Percentiles rank a stretch among this genome's conserved stretches.
Evolutionary conservation across 2,113 vertebrate species (phyloP).

Genomic region (human): DNA sequence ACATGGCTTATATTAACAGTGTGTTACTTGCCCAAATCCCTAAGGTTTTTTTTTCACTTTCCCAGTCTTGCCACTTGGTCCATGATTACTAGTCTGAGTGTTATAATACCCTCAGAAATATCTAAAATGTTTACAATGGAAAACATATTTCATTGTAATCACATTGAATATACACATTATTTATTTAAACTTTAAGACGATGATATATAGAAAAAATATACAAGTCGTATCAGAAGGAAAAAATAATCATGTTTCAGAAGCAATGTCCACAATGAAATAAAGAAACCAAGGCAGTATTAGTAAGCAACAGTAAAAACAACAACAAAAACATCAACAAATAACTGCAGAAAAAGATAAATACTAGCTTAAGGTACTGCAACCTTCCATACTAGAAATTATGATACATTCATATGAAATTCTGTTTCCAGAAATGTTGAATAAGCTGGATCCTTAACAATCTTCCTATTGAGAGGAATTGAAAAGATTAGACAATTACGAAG

Average conservation of each 20-base stretch:
- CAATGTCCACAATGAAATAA: neutral
- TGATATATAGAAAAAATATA: neutral
- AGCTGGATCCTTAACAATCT: neutral
- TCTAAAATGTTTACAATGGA: neutral
- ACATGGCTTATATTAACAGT: neutral
- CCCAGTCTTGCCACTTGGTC: neutral
- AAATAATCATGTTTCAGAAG: neutral
- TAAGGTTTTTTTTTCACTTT: neutral
- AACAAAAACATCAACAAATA: neutral
- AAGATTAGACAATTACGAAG: neutral
- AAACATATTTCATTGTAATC: neutral
- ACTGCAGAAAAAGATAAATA: neutral
- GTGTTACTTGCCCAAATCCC: neutral
- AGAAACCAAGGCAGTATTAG: neutral
- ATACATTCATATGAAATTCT: neutral
- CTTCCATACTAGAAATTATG: neutral
- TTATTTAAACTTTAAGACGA: neutral
- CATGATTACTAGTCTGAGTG: neutral
- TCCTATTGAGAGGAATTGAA: neutral
- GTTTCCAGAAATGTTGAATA: neutral
- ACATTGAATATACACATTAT: neutral
- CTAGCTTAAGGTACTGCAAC: neutral
- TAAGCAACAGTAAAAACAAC: neutral
- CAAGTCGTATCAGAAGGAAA: neutral
- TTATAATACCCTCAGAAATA: neutral